Evolutionary conservation across 1,140 invertebrate species (phyloP).

Genomic region (Meloidogyne floridensis): DNA sequence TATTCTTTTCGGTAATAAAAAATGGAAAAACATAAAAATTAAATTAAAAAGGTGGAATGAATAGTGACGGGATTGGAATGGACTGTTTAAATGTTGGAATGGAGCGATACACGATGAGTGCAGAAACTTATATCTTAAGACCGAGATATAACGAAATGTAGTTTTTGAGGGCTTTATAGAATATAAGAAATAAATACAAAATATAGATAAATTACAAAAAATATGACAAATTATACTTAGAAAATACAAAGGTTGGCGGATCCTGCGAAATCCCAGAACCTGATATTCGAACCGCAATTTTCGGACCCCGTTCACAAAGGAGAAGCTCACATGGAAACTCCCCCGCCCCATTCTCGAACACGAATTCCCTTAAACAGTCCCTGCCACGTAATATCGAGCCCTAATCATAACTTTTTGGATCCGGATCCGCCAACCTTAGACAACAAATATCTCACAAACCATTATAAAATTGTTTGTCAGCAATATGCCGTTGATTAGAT

Average conservation of each 20-base stretch:
- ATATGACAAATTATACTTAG: not conserved
- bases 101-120: conserved; percentile 38
- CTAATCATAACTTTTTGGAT: too few relatives aligned
- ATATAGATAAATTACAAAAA: not conserved
- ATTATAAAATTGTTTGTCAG: not conserved
- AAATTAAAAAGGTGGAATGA: conserved; percentile 37
- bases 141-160: conserved; percentile 44
- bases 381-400: too few relatives aligned
- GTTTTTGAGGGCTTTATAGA: not conserved
- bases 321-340: too few relatives aligned
- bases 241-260: too few relatives aligned
- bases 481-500: not conserved
- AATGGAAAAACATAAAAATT: conserved; percentile 65
- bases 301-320: too few relatives aligned
- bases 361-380: too few relatives aligned
- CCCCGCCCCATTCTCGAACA: too few relatives aligned
- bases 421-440: too few relatives aligned
- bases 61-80: conserved; percentile 45
- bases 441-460: not conserved
- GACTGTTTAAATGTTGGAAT: conserved; percentile 46
- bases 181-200: not conserved
- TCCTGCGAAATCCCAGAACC: too few relatives aligned
- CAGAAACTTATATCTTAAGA: conserved; percentile 41
- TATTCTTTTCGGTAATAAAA: conserved; percentile 85
- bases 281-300: too few relatives aligned